Evolutionary conservation across 1,140 invertebrate genomes (phyloP).

Genomic region (Homalodisca vitripennis): DNA sequence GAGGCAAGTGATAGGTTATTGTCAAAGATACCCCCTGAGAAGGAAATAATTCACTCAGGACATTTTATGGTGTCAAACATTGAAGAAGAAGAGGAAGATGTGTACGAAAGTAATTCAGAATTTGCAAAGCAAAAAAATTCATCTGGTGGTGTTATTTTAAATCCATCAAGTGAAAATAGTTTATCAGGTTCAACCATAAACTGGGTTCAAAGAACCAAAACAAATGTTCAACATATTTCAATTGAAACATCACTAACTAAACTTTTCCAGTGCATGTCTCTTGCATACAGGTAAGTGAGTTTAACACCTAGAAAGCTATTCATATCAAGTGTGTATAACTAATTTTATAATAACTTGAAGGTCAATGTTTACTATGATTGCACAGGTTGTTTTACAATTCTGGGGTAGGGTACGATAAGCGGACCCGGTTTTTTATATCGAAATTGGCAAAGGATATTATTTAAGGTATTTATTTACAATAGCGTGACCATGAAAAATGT

Average conservation of each 20-base stretch:
- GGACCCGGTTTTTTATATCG: too few relatives aligned
- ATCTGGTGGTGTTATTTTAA: neutral
- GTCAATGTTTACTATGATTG: too few relatives aligned
- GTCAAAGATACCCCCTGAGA: constrained; percentile 38
- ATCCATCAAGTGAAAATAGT: constrained; percentile 38
- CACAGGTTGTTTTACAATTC: too few relatives aligned
- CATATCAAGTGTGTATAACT: too few relatives aligned
- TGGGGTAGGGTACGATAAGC: too few relatives aligned
- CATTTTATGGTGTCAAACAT: constrained; percentile 98
- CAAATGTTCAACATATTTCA: constrained; percentile 61
- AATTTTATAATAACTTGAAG: too few relatives aligned
- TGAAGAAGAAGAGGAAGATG: constrained; percentile 86
- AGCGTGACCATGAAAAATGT: too few relatives aligned
- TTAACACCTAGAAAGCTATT: too few relatives aligned
- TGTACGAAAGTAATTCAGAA: constrained; percentile 53
- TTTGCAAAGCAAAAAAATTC: neutral
- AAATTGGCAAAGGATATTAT: too few relatives aligned
- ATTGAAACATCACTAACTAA: constrained; percentile 94
- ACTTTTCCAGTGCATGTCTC: constrained; percentile 94
- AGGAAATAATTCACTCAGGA: constrained; percentile 91
- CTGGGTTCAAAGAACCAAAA: constrained; percentile 14
- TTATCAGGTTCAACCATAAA: neutral
- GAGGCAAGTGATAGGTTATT: constrained; percentile 31
- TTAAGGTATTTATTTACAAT: too few relatives aligned
- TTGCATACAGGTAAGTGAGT: constrained; percentile 86